Percentiles rank a stretch among this genome's conserved stretches.
These are phyloP conservation scores for Macrophya alboannulata DNA, from an alignment of 2,888 invertebrate genomes.

Conservation along the genomic window DNA sequence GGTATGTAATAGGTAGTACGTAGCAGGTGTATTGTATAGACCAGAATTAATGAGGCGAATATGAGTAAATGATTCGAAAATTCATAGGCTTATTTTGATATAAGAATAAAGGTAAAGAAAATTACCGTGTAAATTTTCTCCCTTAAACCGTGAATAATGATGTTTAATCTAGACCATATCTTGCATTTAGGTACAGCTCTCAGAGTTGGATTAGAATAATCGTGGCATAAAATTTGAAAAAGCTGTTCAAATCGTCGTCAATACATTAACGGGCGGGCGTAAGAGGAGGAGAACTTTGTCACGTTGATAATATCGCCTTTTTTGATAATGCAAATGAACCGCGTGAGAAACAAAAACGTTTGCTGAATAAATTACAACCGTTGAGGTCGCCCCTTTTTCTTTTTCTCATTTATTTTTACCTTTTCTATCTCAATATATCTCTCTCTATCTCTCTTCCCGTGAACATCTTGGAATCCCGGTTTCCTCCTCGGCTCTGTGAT, in stretches of 20 bases:
- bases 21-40: not conserved
- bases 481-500: not conserved
- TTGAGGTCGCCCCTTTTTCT: conserved; percentile 23
- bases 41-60: not conserved
- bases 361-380: conserved; percentile 41
- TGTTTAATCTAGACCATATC: conserved; percentile 7
- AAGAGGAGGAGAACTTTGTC: not conserved
- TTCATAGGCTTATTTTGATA: too few relatives aligned
- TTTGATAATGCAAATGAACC: conserved; percentile 40
- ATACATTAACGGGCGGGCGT: conserved; percentile 19
- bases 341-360: conserved; percentile 47
- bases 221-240: not conserved
- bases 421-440: not conserved
- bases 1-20: too few relatives aligned
- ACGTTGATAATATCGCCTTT: conserved; percentile 32
- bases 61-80: not conserved
- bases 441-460: not conserved
- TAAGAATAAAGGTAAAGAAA: not conserved
- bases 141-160: conserved; percentile 15
- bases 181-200: not conserved
- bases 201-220: conserved; percentile 22
- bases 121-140: not conserved
- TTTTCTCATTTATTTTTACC: not conserved
- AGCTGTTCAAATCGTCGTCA: conserved; percentile 21
- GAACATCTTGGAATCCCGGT: not conserved